These are phyloP conservation scores for Schizopygopsis pylzovi DNA, from an alignment of 2,797 vertebrate genomes.

Conservation along the genomic window DNA sequence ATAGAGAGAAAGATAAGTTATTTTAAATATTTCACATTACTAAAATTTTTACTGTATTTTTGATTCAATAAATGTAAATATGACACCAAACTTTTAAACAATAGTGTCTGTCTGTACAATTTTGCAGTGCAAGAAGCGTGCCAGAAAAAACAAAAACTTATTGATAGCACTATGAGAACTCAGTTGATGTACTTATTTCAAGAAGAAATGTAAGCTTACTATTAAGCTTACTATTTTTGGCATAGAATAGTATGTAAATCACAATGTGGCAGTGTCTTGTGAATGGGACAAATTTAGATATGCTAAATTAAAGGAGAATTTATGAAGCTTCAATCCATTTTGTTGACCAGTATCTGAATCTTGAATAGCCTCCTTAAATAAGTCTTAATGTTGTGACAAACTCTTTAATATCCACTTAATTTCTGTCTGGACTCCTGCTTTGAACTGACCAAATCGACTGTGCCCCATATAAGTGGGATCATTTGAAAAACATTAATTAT, in stretches of 20 bases:
- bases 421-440: background rate
- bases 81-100: too few species aligned
- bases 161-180: background rate
- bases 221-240: background rate
- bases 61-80: too few species aligned
- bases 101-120: background rate
- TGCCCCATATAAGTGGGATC: background rate
- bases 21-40: too few species aligned
- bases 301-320: background rate
- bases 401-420: constrained; percentile 8
- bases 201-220: background rate
- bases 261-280: background rate
- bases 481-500: constrained; percentile 23
- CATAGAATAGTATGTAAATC: background rate
- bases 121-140: background rate
- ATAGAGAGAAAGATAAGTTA: too few species aligned
- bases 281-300: background rate
- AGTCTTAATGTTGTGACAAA: background rate
- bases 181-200: background rate
- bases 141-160: background rate
- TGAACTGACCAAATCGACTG: background rate
- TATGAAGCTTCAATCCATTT: background rate
- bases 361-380: constrained; percentile 22
- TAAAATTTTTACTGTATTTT: too few species aligned
- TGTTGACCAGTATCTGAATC: constrained; percentile 1